phyloP scores from a whole-genome alignment of 2,888 invertebrate genomes.

The Drosophila eohydei region DNA sequence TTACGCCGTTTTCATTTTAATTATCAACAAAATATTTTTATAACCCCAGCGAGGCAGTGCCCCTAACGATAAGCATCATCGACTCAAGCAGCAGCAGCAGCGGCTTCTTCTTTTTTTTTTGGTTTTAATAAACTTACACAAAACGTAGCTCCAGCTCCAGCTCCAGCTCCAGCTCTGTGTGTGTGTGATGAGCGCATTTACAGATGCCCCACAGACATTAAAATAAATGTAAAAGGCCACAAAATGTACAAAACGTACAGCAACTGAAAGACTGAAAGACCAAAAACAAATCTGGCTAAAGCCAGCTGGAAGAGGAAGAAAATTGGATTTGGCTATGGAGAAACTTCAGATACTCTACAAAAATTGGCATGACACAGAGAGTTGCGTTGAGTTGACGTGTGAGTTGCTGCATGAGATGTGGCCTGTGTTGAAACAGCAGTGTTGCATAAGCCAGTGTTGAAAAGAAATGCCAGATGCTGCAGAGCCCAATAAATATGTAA shows the following conservation, averaged over 20 bases:
- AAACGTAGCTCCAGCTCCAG: slow-evolving; percentile 37
- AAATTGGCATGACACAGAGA: not conserved
- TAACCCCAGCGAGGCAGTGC: slow-evolving; percentile 49
- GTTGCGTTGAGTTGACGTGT: no score
- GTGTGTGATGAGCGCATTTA: slow-evolving; percentile 72
- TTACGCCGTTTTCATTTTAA: slow-evolving; percentile 76
- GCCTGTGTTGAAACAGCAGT: not conserved
- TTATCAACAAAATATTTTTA: slow-evolving; percentile 78
- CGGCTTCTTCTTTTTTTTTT: not conserved
- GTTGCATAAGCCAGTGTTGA: not conserved
- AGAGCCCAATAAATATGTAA: no score
- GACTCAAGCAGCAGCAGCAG: no score
- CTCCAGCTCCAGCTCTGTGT: not conserved
- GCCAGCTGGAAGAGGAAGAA: not conserved
- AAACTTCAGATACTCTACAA: slow-evolving; percentile 31
- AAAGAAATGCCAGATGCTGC: not conserved
- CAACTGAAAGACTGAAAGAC: slow-evolving; percentile 18
- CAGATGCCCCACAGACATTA: slow-evolving; percentile 67
- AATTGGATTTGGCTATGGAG: slow-evolving; percentile 10
- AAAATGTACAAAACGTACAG: slow-evolving; percentile 44
- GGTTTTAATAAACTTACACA: slow-evolving; percentile 54
- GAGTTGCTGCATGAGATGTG: not conserved
- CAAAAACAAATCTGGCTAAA: slow-evolving; percentile 6
- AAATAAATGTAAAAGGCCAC: slow-evolving; percentile 76
- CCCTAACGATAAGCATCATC: slow-evolving; percentile 55